phyloP scores from a whole-genome alignment of 2,888 invertebrate species.

The Nycteola revayana region DNA sequence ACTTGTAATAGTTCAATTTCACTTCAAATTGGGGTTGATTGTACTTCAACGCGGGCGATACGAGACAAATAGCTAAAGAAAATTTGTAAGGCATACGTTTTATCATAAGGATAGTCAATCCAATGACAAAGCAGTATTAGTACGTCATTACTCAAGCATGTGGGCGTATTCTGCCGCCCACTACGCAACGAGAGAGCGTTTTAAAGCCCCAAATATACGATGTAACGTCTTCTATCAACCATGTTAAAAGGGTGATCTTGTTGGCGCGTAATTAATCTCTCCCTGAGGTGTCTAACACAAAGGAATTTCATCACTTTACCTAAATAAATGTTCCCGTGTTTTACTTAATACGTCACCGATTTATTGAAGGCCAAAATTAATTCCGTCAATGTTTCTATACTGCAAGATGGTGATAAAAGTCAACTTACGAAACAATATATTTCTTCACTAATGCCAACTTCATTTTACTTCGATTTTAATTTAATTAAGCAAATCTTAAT shows the following conservation, averaged over 20 bases:
- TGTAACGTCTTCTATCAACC: slow-evolving; percentile 26
- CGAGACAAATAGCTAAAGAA: slow-evolving; percentile 47
- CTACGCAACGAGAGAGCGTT: slow-evolving; percentile 24
- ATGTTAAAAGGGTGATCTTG: slow-evolving; percentile 31
- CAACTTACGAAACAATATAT: no score
- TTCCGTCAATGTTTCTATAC: background rate
- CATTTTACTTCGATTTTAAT: no score
- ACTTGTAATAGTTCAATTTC: slow-evolving; percentile 42
- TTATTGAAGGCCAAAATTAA: slow-evolving; percentile 1
- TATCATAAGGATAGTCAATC: slow-evolving; percentile 53
- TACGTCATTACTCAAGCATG: slow-evolving; percentile 34
- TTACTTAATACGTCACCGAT: slow-evolving; percentile 1
- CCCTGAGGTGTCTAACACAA: slow-evolving; percentile 20
- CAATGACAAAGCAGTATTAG: slow-evolving; percentile 52
- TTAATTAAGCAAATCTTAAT: no score
- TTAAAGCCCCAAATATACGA: slow-evolving; percentile 32
- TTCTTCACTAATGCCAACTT: no score
- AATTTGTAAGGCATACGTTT: slow-evolving; percentile 50
- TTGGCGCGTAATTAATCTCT: slow-evolving; percentile 32
- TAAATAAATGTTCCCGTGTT: slow-evolving; percentile 7
- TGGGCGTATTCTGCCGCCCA: slow-evolving; percentile 24
- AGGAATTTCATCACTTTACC: slow-evolving; percentile 10
- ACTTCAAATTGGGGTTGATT: slow-evolving; percentile 33
- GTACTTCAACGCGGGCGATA: slow-evolving; percentile 35
- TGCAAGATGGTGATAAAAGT: no score